Conservation (phyloP, 2,113 vertebrate genomes). For the Cygnus atratus region DNA sequence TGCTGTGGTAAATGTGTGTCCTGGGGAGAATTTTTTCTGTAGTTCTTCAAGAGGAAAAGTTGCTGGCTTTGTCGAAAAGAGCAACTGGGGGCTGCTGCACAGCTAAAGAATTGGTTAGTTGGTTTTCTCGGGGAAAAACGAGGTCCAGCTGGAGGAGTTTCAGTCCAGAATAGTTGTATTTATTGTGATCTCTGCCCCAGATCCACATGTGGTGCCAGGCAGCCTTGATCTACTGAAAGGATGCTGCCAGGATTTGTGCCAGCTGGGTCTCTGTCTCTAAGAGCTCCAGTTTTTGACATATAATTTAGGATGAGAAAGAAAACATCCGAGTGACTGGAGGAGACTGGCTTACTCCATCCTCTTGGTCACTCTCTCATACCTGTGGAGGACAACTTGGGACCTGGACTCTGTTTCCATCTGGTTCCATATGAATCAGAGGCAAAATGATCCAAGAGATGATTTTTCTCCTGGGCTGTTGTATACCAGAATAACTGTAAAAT, state of each 20-base stretch:
- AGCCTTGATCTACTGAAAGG: neutral
- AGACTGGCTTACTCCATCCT: neutral
- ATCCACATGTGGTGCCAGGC: neutral
- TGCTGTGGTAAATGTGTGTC: neutral
- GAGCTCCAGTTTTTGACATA: neutral
- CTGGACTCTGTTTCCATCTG: neutral
- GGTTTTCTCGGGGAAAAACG: neutral
- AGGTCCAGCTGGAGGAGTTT: neutral
- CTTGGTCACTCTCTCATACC: neutral
- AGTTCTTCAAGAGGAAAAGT: neutral
- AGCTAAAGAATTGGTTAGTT: neutral
- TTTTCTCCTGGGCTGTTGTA: neutral
- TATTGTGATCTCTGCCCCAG: neutral
- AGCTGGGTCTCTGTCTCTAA: neutral
- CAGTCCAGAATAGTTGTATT: neutral
- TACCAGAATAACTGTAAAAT: neutral
- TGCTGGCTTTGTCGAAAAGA: neutral
- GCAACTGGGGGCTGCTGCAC: rapidly evolving
- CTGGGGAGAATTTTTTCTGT: neutral
- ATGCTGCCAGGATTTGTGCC: neutral
- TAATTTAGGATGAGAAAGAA: neutral
- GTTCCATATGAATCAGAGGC: neutral
- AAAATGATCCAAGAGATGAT: neutral
- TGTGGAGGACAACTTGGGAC: neutral
- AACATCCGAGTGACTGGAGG: neutral